These are phyloP conservation scores for Mormoops blainvillei DNA, from an alignment of 2,113 vertebrate genomes.

Conservation along the genomic window DNA sequence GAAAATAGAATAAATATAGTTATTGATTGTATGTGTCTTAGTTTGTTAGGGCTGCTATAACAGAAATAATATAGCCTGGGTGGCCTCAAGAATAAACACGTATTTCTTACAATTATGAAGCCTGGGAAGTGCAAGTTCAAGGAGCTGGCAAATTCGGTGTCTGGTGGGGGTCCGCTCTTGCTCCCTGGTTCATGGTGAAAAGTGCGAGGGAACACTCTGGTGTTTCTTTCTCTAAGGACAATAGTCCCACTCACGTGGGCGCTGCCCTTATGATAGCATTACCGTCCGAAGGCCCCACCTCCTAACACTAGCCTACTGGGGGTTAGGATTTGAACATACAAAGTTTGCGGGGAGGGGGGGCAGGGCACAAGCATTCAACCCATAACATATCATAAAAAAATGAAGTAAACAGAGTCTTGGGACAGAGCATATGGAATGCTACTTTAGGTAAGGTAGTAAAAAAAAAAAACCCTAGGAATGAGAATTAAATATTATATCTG, in stretches of 20 bases:
- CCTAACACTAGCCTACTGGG: background rate
- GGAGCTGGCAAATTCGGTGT: background rate
- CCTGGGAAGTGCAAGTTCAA: background rate
- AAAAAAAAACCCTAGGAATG: background rate
- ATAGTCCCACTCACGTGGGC: background rate
- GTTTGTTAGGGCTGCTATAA: background rate
- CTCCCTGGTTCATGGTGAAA: background rate
- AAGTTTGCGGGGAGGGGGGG: background rate
- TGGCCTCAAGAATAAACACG: background rate
- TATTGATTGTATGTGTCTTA: background rate
- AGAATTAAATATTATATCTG: background rate
- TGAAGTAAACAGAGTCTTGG: background rate
- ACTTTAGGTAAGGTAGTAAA: background rate
- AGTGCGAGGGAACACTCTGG: background rate
- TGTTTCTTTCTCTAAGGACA: background rate
- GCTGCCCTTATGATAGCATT: background rate
- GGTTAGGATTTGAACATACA: background rate
- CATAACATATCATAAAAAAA: background rate
- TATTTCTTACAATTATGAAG: background rate
- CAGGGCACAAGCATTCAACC: background rate
- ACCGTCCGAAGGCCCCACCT: background rate
- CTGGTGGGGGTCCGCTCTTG: accelerated
- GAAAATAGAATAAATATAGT: background rate
- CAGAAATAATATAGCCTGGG: background rate
- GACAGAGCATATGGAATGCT: background rate